Conservation (phyloP, 2,113 vertebrate genomes). For the Amblyopsis rosae region DNA sequence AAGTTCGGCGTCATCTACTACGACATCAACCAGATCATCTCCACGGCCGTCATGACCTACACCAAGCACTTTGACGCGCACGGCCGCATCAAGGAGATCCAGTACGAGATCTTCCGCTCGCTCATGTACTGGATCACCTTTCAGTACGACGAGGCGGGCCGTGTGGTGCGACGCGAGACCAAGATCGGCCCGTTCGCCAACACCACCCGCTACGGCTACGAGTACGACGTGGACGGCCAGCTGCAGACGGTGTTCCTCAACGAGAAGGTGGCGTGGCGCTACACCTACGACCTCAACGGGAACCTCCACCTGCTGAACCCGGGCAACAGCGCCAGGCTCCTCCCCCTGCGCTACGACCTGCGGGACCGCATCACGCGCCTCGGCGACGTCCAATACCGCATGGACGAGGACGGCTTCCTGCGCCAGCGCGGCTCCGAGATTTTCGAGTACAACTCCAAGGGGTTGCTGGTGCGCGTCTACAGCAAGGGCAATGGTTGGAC, state of each 20-base stretch:
- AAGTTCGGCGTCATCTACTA: constrained; percentile 99
- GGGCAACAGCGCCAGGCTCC: constrained; percentile 86
- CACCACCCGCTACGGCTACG: constrained; percentile 95
- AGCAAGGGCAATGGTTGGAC: constrained; percentile 96
- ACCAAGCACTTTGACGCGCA: constrained; percentile 97
- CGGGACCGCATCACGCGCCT: constrained; percentile 95
- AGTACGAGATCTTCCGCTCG: constrained; percentile 95
- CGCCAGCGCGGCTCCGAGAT: constrained; percentile 92
- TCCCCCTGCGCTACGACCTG: constrained; percentile 91
- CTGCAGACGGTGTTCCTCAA: constrained; percentile 95
- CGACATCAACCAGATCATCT: constrained; percentile 98
- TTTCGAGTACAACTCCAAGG: constrained; percentile 97
- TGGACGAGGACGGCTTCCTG: constrained; percentile 96
- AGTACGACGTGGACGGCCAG: constrained; percentile 96
- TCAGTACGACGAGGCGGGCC: constrained; percentile 94
- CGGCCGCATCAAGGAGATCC: constrained; percentile 95
- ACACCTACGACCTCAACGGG: constrained; percentile 97
- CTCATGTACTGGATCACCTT: constrained; percentile 98
- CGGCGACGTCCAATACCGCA: constrained; percentile 93
- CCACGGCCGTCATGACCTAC: constrained; percentile 97
- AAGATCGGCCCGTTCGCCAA: constrained; percentile 98
- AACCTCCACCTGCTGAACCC: constrained; percentile 94
- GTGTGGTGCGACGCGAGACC: constrained; percentile 92
- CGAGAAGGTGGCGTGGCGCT: constrained; percentile 95
- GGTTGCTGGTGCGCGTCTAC: constrained; percentile 90